phyloP scores from a whole-genome alignment of 2,113 vertebrate genomes.

The Cinclus mexicanus region DNA sequence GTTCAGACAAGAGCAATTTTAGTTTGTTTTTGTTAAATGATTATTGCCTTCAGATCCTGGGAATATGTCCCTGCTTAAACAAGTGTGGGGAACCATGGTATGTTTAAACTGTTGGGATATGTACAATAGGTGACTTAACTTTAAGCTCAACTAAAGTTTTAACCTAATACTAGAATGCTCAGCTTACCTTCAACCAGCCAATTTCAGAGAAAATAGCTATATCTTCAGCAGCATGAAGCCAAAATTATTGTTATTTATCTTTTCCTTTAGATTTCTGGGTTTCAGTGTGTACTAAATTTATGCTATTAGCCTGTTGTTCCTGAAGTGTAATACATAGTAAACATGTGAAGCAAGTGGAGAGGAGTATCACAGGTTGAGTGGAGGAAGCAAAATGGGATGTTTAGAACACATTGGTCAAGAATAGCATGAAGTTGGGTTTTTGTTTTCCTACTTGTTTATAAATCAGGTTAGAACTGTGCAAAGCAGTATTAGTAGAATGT shows the following conservation, averaged over 20 bases:
- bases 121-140: neutral
- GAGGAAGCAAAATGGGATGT: neutral
- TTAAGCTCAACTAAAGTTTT: neutral
- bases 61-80: neutral
- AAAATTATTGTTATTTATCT: neutral
- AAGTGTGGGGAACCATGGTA: neutral
- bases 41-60: neutral
- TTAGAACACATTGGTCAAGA: neutral
- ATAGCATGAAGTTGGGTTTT: neutral
- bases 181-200: neutral
- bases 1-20: neutral
- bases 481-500: neutral
- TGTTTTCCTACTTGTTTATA: neutral
- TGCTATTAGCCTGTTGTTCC: neutral
- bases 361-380: neutral
- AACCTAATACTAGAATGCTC: neutral
- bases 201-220: neutral
- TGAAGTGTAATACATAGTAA: neutral
- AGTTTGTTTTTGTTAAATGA: neutral
- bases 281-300: neutral
- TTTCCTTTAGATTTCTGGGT: neutral
- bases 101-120: neutral
- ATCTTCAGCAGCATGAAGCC: neutral
- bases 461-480: neutral
- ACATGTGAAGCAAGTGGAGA: neutral